These are phyloP conservation scores for Scopus umbretta DNA, from an alignment of 2,113 vertebrate genomes.

Conservation along the genomic window DNA sequence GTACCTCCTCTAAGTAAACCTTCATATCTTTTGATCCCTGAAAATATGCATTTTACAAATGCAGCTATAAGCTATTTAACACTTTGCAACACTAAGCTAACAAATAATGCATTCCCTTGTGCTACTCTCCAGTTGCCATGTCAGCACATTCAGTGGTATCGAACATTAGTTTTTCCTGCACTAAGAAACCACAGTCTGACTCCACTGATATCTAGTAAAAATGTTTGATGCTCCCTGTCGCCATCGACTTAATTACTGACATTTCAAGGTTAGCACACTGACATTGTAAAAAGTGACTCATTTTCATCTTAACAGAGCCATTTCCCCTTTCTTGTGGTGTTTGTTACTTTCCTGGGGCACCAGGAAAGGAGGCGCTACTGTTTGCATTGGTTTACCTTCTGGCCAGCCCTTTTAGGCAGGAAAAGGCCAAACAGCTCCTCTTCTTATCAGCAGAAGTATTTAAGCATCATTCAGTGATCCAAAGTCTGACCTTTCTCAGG, in stretches of 20 bases:
- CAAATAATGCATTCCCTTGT: neutral
- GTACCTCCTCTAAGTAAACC: neutral
- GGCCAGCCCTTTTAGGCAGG: neutral
- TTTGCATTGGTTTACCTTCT: neutral
- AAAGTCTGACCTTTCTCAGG: neutral
- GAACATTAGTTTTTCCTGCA: neutral
- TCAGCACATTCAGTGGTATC: neutral
- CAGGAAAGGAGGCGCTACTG: neutral
- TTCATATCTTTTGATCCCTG: neutral
- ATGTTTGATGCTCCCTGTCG: neutral
- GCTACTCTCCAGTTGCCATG: neutral
- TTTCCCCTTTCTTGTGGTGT: neutral
- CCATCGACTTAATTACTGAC: neutral
- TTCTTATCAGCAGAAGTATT: neutral
- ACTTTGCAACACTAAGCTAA: neutral
- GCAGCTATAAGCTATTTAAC: neutral
- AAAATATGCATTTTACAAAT: neutral
- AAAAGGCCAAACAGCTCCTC: neutral
- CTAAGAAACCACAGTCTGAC: neutral
- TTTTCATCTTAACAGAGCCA: neutral
- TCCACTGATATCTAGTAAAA: neutral
- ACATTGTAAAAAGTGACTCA: fast-evolving
- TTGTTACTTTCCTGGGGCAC: neutral
- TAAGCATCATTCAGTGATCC: neutral
- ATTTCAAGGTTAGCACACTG: neutral